Base-by-base conservation (phyloP, 2,888 invertebrate genomes). In the Pasiphila rectangulata region DNA sequence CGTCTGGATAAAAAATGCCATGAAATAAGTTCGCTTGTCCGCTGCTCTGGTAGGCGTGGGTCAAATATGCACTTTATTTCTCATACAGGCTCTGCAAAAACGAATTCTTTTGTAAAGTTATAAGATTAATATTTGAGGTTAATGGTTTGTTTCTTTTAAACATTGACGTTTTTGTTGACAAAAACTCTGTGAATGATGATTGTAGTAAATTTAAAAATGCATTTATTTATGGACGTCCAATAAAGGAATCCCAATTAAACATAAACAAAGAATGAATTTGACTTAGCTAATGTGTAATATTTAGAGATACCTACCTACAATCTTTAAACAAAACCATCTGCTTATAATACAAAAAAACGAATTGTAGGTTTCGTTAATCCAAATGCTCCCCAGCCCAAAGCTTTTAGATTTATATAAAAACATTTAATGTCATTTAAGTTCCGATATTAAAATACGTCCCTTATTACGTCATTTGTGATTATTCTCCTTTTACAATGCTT, bases 1-100 rank as follows among this genome's bases (percentile, higher is more conserved):
- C 19, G 1, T 25, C 1, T 3, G n/a, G 4, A 52, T 60, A 59
- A 68, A 72, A 78, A 76, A 76, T 67, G 56, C 70, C 70, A 79
- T 83, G 83, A 86, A 82, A 83, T 86, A 85, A 83, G 83, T 76
- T 72, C 69, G 77, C 78, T 75, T 79, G 80, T 81, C 76, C 83
- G 76, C 67, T 70, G 72, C 72, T 69, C 72, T 70, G 71, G 86
- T 83, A 84, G 84, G 86, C 83, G 84, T 83, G 83, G 83, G 84
- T 83, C 83, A 83, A 75, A 76, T 78, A 71, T 67, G 67, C 68
- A 67, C 58, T 75, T 69, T 67, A 59, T 58, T 65, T 71, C 69
- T 65, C 69, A 52, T 60, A 56, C 48, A 53, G 52, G 67, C 57
- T 65, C 58, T 53, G 47, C 67, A 54, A 83, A 75, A 78, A 71